Evolutionary conservation across 1,140 invertebrate genomes (phyloP).

Genomic region (Chrysopa pallens): DNA sequence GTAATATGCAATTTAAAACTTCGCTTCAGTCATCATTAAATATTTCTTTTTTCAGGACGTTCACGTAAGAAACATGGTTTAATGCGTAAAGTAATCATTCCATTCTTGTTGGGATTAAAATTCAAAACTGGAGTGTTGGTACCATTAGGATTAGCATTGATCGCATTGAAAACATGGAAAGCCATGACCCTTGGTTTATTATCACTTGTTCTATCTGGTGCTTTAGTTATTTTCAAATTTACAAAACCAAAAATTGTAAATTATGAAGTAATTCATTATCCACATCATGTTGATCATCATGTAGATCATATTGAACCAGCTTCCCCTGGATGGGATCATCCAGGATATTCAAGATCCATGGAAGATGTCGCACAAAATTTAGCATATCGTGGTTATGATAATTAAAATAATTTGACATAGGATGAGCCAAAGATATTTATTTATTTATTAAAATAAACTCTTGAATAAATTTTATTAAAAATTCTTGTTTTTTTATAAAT

Average conservation of each 20-base stretch:
- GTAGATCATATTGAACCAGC: slow-evolving; percentile 33
- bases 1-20: no score
- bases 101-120: slow-evolving; percentile 66
- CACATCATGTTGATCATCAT: slow-evolving; percentile 43
- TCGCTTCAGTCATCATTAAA: background rate
- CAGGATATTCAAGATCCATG: slow-evolving; percentile 34
- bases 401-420: no score
- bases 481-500: no score
- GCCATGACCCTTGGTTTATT: slow-evolving; percentile 67
- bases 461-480: no score
- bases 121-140: slow-evolving; percentile 68
- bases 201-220: slow-evolving; percentile 59
- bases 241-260: slow-evolving; percentile 62
- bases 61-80: slow-evolving; percentile 36
- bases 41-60: slow-evolving; percentile 10
- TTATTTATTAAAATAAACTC: no score
- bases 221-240: slow-evolving; percentile 67
- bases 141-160: slow-evolving; percentile 57
- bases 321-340: slow-evolving; percentile 38
- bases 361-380: slow-evolving; percentile 34
- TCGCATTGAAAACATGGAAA: slow-evolving; percentile 75
- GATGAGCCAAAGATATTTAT: no score
- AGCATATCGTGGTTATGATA: slow-evolving; percentile 28
- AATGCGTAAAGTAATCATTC: slow-evolving; percentile 65
- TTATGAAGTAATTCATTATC: slow-evolving; percentile 70